phyloP scores from a whole-genome alignment of 2,113 vertebrate genomes.

The Neogale vison region DNA sequence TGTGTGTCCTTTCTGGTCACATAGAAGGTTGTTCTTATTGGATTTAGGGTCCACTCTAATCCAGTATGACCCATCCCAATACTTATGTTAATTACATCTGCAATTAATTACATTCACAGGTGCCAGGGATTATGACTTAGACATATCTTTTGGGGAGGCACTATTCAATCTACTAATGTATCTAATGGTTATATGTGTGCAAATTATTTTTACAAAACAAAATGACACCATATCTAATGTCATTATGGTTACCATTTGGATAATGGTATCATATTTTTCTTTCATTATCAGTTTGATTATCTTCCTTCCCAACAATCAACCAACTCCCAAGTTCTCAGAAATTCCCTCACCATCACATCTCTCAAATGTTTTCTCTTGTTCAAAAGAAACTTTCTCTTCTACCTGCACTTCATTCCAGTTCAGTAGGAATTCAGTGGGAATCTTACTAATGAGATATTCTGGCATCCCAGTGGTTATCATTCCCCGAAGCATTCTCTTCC shows the following conservation, averaged over 20 bases:
- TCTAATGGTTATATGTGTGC: background rate
- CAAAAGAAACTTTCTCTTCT: background rate
- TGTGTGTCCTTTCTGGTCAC: background rate
- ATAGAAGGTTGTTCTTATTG: background rate
- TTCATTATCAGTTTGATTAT: background rate
- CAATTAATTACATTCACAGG: background rate
- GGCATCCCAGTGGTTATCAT: accelerated
- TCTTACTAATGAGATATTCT: background rate
- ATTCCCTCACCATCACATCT: background rate
- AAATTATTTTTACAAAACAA: background rate
- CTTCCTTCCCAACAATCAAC: background rate
- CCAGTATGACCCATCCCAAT: background rate
- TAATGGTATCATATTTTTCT: background rate
- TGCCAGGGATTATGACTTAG: background rate
- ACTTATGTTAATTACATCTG: background rate
- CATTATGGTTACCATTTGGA: background rate
- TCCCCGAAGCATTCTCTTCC: background rate
- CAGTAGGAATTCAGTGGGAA: background rate
- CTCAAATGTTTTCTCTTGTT: background rate
- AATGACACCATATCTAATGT: background rate
- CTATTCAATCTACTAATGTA: background rate
- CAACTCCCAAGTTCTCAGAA: background rate
- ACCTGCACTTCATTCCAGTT: background rate
- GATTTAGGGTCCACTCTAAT: background rate
- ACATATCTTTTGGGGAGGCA: background rate